These are phyloP conservation scores for Chironomus riparius DNA, from an alignment of 2,888 invertebrate species.

Conservation along the genomic window DNA sequence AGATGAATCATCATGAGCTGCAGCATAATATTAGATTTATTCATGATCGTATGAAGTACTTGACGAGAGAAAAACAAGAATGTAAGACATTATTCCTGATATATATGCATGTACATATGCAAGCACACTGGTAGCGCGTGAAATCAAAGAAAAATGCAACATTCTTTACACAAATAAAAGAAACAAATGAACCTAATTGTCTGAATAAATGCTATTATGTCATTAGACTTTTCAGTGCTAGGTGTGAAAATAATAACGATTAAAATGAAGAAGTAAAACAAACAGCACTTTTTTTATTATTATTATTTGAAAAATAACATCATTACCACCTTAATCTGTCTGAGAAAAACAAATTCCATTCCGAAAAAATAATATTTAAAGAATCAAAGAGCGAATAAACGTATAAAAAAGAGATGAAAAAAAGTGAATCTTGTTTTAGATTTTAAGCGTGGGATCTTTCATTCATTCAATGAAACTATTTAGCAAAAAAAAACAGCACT, in stretches of 20 bases:
- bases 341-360: conserved; percentile 25
- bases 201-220: conserved; percentile 23
- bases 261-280: conserved; percentile 5
- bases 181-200: conserved; percentile 17
- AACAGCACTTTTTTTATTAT: background rate
- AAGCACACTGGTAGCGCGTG: background rate
- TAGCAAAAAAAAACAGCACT: too few species aligned
- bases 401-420: background rate
- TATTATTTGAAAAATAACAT: background rate
- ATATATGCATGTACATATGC: too few species aligned
- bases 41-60: too few species aligned
- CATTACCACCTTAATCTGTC: conserved; percentile 4
- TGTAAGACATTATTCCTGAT: too few species aligned
- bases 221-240: conserved; percentile 12
- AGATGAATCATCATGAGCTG: too few species aligned
- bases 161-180: background rate
- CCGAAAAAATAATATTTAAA: background rate
- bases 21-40: too few species aligned
- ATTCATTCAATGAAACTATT: background rate
- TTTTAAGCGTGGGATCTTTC: conserved; percentile 24
- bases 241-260: conserved; percentile 21
- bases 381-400: background rate
- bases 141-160: background rate
- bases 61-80: too few species aligned
- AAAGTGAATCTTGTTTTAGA: conserved; percentile 25